Percentiles rank a stretch among this genome's conserved stretches.
Evolutionary conservation across 2,888 invertebrate species (phyloP).

Genomic region (Lathronympha strigana): DNA sequence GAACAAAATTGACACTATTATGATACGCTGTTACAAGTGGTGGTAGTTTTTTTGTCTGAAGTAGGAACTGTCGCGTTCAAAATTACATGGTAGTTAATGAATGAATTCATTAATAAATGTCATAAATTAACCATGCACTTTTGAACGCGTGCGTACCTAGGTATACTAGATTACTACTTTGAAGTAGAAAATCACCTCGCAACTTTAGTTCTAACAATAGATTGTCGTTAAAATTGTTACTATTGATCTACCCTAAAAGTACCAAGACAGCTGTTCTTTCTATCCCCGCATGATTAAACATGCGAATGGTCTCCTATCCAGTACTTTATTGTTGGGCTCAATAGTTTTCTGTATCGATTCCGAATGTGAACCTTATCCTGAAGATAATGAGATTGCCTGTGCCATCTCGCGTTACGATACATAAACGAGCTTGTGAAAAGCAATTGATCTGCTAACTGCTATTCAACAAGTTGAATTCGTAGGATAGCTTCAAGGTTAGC

Average conservation of each 20-base stretch:
- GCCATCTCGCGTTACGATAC: background rate
- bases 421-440: background rate
- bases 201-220: background rate
- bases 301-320: slow-evolving; percentile 17
- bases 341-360: background rate
- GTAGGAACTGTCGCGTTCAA: no score
- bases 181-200: no score
- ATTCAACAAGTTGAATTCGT: slow-evolving; percentile 16
- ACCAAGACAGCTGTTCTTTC: slow-evolving; percentile 26
- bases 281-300: slow-evolving; percentile 25
- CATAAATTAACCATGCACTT: no score
- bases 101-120: no score
- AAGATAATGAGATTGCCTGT: background rate
- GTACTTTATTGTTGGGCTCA: background rate
- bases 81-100: no score
- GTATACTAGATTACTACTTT: no score
- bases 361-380: background rate
- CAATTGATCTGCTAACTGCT: slow-evolving; percentile 1
- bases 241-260: background rate
- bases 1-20: no score
- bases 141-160: no score
- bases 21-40: no score
- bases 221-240: background rate
- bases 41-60: no score
- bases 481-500: slow-evolving; percentile 21